Evolutionary conservation across 2,888 invertebrate genomes (phyloP).

Genomic region (Lasioglossum calceatum): DNA sequence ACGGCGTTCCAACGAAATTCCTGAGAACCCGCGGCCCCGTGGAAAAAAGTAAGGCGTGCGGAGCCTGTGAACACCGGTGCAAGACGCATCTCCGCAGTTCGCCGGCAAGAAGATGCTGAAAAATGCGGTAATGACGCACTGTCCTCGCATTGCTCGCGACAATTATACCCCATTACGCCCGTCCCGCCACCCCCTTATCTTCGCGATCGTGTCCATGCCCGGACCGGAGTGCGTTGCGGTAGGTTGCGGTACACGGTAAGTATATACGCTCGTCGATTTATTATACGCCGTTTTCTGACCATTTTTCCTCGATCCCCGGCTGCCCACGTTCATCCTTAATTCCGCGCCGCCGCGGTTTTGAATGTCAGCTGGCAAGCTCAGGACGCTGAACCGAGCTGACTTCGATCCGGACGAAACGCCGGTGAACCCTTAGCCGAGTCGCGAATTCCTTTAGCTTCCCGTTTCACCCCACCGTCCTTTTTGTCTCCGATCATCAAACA

Average conservation of each 20-base stretch:
- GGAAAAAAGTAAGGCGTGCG: conserved; percentile 75
- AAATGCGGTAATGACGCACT: conserved; percentile 84
- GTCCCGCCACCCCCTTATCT: conserved; percentile 68
- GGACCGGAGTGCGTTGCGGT: conserved; percentile 79
- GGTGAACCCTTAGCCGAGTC: neutral
- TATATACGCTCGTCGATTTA: conserved; percentile 75
- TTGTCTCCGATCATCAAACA: neutral
- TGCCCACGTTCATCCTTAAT: neutral
- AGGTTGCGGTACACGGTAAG: conserved; percentile 75
- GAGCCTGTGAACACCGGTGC: conserved; percentile 66
- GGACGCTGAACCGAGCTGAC: neutral
- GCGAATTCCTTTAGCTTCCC: neutral
- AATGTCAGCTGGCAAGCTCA: neutral
- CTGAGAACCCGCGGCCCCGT: conserved; percentile 74
- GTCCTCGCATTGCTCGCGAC: conserved; percentile 84
- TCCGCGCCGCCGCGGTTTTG: neutral
- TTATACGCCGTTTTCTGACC: conserved; percentile 59
- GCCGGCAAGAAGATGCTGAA: conserved; percentile 79
- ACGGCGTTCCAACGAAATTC: conserved; percentile 82
- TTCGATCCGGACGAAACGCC: neutral
- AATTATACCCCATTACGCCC: conserved; percentile 84
- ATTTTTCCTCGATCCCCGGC: neutral
- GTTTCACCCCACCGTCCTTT: neutral
- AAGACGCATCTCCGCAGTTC: conserved; percentile 68
- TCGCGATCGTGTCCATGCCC: conserved; percentile 65